Base-by-base conservation (phyloP, 2,113 vertebrate species). In the Thunnus maccoyii region DNA sequence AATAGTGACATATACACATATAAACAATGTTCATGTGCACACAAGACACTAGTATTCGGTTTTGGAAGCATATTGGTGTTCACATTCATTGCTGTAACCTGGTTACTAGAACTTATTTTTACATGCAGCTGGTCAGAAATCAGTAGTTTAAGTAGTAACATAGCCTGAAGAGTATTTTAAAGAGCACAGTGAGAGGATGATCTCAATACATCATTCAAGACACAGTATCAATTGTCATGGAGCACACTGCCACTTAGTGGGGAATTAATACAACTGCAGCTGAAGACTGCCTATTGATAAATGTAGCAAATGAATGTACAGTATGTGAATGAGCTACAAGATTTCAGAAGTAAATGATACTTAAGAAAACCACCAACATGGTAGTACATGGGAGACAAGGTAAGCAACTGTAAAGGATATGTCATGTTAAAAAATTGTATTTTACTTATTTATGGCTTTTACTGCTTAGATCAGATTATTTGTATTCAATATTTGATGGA, bases 221-320 rank as follows among this genome's bases (percentile, higher is more conserved):
- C 13, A 20, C 5, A 46, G 17, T 46, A n/a, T 51, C 46, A 52
- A 55, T 71, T 68, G 5, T 80, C 65, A 65, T 55, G 78, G 62
- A n/a, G 50, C 44, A 81, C 57, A 85, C 82, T 92, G 84, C 78
- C 83, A 55, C 88, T n/a, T 64, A 63, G 88, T 91, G 93, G 88
- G 1, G 1, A 60, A 20, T 25, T 5, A 14, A 11, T 16, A 14
- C 8, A 67, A 80, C 58, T 89, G 67, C 92, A 90, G 36, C 55
- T 51, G 0, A 50, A 16, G 10, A 36, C n/a, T 0, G 12, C 27
- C 13, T 27, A 57, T 18, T n/a, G 41, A 57, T 56, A 27, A 18
- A n/a, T n/a, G 25, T 2, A 3, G 12, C 44, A 16, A 71, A 72
- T 51, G 11, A 48, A 52, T 22, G 36, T 10, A 41, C 36, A 41